Conservation (phyloP, 2,797 vertebrate genomes). For the Manis crassicaudata region DNA sequence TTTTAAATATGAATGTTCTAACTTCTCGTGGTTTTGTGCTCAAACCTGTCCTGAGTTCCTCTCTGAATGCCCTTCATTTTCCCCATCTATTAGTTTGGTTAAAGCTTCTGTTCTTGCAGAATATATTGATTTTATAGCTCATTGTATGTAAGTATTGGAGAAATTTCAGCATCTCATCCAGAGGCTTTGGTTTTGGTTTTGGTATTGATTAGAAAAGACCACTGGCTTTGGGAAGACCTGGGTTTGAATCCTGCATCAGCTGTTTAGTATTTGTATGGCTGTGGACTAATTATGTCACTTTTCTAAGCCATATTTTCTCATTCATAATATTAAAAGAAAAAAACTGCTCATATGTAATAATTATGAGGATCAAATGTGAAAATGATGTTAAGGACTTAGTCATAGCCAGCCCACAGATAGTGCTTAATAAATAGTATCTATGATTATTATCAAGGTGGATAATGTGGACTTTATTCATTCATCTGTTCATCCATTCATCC, state of each 20-base stretch:
- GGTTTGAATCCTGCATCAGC: slow-evolving; percentile 17
- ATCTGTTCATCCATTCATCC: neutral
- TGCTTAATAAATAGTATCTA: neutral
- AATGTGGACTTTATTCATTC: neutral
- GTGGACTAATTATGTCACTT: neutral
- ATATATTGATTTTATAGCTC: slow-evolving; percentile 15
- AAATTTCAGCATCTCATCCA: slow-evolving; percentile 2
- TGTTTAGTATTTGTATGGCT: neutral
- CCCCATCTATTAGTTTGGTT: neutral
- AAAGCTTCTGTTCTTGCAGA: neutral
- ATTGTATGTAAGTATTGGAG: neutral
- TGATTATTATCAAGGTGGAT: neutral
- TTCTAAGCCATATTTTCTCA: neutral
- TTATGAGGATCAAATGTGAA: neutral
- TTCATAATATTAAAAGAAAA: neutral
- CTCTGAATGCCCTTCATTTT: neutral
- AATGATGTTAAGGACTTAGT: slow-evolving; percentile 1
- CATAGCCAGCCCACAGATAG: neutral
- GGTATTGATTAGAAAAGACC: neutral
- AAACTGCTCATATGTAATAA: neutral
- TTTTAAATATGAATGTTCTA: neutral
- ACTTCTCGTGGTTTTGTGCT: neutral
- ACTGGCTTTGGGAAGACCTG: neutral
- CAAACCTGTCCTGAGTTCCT: neutral
- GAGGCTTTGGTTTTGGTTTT: neutral